Evolutionary conservation across 2,888 invertebrate species (phyloP).

Genomic region (Herminia tarsipennalis): DNA sequence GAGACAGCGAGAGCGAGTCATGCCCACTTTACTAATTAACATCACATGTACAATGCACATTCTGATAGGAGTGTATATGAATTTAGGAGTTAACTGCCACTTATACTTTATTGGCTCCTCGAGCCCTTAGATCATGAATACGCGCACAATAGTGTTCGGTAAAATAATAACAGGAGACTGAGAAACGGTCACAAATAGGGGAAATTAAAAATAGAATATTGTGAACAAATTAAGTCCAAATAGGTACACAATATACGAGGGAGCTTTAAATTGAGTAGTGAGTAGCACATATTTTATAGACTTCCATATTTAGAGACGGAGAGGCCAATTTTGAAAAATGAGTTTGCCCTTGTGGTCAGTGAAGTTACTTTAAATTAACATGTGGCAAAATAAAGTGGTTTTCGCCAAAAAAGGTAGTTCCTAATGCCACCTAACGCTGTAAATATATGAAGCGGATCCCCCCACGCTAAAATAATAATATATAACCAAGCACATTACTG

Average conservation of each 20-base stretch:
- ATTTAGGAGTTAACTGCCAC: constrained; percentile 23
- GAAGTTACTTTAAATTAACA: constrained; percentile 9
- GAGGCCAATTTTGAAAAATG: neutral
- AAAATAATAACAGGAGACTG: constrained; percentile 11
- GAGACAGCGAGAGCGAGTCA: constrained; percentile 57
- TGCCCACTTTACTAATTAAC: constrained; percentile 75
- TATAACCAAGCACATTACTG: constrained; percentile 22
- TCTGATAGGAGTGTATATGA: constrained; percentile 21
- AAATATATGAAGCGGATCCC: constrained; percentile 49
- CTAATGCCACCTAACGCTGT: constrained; percentile 43
- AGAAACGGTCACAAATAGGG: constrained; percentile 19
- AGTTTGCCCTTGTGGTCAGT: constrained; percentile 1
- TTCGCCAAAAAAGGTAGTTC: constrained; percentile 57
- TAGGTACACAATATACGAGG: too few species aligned
- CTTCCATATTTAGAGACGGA: too few species aligned
- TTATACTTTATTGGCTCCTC: constrained; percentile 12
- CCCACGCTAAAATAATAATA: constrained; percentile 53
- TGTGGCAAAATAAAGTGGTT: constrained; percentile 42
- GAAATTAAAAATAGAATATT: constrained; percentile 21
- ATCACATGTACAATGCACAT: constrained; percentile 16
- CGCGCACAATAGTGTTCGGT: constrained; percentile 2
- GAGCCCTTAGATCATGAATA: neutral
- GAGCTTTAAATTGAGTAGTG: too few species aligned
- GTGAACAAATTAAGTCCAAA: neutral
- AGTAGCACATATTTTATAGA: too few species aligned